Percentiles rank a stretch among this genome's conserved stretches.
Evolutionary conservation across 2,113 vertebrate species (phyloP).

Genomic region (Microtus oregoni): DNA sequence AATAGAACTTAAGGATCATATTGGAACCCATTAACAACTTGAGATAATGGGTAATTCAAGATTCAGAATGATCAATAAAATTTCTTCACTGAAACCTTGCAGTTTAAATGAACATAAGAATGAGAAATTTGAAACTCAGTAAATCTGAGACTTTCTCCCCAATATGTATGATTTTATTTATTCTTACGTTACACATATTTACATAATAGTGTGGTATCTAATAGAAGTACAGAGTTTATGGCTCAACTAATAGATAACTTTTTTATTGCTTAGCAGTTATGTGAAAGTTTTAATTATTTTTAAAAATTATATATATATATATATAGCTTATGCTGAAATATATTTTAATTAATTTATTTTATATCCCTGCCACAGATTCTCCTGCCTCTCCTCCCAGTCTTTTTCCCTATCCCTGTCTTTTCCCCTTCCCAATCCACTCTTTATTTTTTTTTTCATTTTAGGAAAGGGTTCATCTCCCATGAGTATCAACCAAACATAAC

Average conservation of each 20-base stretch:
- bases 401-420: rapidly evolving
- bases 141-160: background rate
- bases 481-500: background rate
- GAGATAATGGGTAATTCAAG: constrained; percentile 18
- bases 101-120: constrained; percentile 26
- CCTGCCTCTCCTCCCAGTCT: background rate
- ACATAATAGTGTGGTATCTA: background rate
- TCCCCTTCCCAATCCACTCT: too few species aligned
- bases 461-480: background rate
- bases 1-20: background rate
- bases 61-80: constrained; percentile 26
- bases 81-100: constrained; percentile 13
- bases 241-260: background rate
- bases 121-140: constrained; percentile 31
- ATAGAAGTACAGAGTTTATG: background rate
- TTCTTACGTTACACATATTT: background rate
- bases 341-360: background rate
- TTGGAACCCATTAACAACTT: background rate
- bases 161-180: background rate
- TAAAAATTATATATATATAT: background rate
- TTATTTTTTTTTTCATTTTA: background rate
- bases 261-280: background rate
- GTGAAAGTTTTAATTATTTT: background rate
- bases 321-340: background rate
- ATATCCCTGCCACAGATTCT: background rate